Evolutionary conservation across 2,797 vertebrate species (phyloP).

Genomic region (Orientallactaga sibirica): DNA sequence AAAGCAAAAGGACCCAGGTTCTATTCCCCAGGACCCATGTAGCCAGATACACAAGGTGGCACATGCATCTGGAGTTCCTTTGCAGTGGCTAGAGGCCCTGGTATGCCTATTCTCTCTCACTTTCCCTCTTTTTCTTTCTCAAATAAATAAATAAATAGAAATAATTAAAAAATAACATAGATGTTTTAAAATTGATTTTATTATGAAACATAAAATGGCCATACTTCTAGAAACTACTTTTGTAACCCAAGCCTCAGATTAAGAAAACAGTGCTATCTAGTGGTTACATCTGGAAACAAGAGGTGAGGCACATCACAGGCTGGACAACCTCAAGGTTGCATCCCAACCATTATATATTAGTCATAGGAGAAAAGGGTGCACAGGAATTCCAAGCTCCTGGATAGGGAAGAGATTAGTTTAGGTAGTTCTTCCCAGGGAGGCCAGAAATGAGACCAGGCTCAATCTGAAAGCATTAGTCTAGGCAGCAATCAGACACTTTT

Average conservation of each 20-base stretch:
- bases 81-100: no score
- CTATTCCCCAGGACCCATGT: no score
- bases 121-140: no score
- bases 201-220: conserved; percentile 46
- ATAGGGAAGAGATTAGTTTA: not conserved
- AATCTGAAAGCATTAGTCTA: not conserved
- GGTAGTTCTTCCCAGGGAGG: not conserved
- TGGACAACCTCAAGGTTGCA: not conserved
- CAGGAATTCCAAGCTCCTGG: not conserved
- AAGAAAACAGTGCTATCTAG: conserved; percentile 60
- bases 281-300: conserved; percentile 9
- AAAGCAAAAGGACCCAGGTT: no score
- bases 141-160: not conserved
- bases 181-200: conserved; percentile 36
- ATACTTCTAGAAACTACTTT: conserved; percentile 11
- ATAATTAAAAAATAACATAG: not conserved
- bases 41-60: no score
- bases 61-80: no score
- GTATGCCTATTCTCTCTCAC: no score
- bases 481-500: not conserved
- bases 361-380: not conserved
- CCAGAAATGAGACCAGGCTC: not conserved
- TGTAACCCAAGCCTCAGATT: not conserved
- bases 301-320: conserved; percentile 21
- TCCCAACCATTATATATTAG: not conserved